Base-by-base conservation (phyloP, 2,113 vertebrate species). In the Scatophagus argus region DNA sequence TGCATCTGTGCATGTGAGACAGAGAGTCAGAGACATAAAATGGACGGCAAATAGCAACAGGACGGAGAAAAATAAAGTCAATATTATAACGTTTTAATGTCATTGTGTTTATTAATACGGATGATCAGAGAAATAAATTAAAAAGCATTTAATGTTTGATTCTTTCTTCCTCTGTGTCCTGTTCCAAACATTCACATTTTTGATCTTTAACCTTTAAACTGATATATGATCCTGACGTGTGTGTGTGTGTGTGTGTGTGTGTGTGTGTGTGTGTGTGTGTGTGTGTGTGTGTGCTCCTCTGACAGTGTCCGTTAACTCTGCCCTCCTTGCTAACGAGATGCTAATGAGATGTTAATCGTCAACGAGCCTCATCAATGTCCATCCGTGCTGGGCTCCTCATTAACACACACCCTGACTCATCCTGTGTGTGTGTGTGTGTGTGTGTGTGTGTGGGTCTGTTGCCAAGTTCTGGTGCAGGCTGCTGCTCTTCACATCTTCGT, bases 261-360 rank as follows among this genome's bases (percentile, higher is more conserved):
- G 23, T 60, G 55, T 62, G 19, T 55, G 59, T 58, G 52, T 51
- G 60, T 44, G 60, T 60, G 52, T 75, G 55, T 67, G 25, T 44
- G 65, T 52, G 65, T 43, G 38, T 31, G 27, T n/a, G 51, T 27
- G 47, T 13, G 75, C 25, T 27, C 61, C 34, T 38, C 67, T 29
- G 52, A 44, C 52, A 32, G 65, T 61, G 79, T 88, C 72, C 51
- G 34, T 65, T 66, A 41, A 72, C 61, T 62, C 58, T 71, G 68
- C 52, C 62, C 82, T 77, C 56, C 55, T 60, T n/a, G 34, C 63
- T 86, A 70, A 88, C 56, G 77, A 83, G 36, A 88, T 88, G 86
- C 60, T 88, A 75, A 88, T 81, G 77, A 83, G 63, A 85, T 85
- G 86, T 78, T 83, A 85, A 86, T 88, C 55, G 59, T 74, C 84